phyloP scores from a whole-genome alignment of 2,113 vertebrate species.

The Zapus hudsonius region DNA sequence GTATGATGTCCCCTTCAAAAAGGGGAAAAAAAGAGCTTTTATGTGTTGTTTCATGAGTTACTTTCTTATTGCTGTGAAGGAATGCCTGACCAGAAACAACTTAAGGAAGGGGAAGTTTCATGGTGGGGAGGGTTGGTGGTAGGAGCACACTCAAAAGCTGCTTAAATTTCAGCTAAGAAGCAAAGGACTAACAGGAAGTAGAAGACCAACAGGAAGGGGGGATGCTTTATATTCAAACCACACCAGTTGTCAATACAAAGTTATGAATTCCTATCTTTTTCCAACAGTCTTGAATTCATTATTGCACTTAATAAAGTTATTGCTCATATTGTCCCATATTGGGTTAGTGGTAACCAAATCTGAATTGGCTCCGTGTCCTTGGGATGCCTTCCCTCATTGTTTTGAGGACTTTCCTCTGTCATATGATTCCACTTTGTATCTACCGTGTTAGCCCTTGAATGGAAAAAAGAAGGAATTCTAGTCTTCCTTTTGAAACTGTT shows the following conservation, averaged over 20 bases:
- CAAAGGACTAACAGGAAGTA: too few species aligned
- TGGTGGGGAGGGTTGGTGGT: too few species aligned
- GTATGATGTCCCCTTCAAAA: not conserved
- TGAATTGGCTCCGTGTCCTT: not conserved
- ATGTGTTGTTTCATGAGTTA: too few species aligned
- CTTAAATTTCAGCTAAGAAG: too few species aligned
- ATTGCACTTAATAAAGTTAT: not conserved
- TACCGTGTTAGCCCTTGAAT: not conserved
- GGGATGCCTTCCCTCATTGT: not conserved
- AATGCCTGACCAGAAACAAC: too few species aligned
- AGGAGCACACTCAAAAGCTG: too few species aligned
- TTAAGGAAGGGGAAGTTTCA: too few species aligned
- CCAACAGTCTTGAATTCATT: not conserved
- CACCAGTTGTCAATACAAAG: not conserved
- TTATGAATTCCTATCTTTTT: not conserved
- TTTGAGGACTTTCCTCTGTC: not conserved
- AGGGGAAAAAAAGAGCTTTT: not conserved
- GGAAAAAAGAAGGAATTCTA: not conserved
- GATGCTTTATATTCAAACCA: too few species aligned
- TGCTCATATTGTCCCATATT: not conserved
- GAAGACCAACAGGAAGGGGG: too few species aligned
- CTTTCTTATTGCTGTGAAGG: too few species aligned
- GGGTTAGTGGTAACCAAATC: not conserved
- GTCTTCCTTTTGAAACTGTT: not conserved
- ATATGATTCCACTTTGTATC: constrained; percentile 6